Evolutionary conservation across 30 jellyfish, hydroid and myxozoan species (phyloP), one percentile per base, ranked within the genome.

Genomic region (Sanderia malayensis): DNA sequence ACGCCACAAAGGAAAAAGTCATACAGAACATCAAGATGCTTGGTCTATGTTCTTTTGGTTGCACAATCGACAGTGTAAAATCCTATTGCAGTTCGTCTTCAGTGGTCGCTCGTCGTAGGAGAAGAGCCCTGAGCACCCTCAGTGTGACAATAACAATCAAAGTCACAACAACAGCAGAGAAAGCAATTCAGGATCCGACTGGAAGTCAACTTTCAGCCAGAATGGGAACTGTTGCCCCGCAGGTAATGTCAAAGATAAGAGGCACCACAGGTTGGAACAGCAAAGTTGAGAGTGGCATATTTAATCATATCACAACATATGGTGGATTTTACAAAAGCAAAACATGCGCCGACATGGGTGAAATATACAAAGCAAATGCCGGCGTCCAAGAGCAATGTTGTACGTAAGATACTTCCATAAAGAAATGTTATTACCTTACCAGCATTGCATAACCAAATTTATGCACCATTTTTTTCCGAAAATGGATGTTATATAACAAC

Each of bases 11-110:
- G 33, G 72, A 30, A 28, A 58, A 44, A 23, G 77, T 76, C 25
- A 75, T 73, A 61, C 55, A 41, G 21, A 47, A 74, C 18, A 44
- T 81, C 19, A 22, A 25, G 28, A 71, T 31, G 17, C 62, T 72
- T 17, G 57, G 86, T 31, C 11, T 49, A 4, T 76, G 93, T 15
- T 32, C 9, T 32, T 37, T 29, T 17, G 61, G 80, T 13, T 57
- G 67, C 44, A 29, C 44, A 1, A 83, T 47, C 26, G 66, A 46
- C 9, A 58, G 67, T 13, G 67, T 30, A 15, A 76, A 73, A 9
- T 34, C 44, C 61, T 88, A 94, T 55, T 94, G 97, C 2, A 66
- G 81, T 2, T 58, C 74, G 10, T 49, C 97, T 0, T 24, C 72
- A 15, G 70, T 67, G 1, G 94, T 87, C 1, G 45, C 62, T 0